phyloP scores from a whole-genome alignment of 1,140 invertebrate genomes.

The Gonioctena quinquepunctata region DNA sequence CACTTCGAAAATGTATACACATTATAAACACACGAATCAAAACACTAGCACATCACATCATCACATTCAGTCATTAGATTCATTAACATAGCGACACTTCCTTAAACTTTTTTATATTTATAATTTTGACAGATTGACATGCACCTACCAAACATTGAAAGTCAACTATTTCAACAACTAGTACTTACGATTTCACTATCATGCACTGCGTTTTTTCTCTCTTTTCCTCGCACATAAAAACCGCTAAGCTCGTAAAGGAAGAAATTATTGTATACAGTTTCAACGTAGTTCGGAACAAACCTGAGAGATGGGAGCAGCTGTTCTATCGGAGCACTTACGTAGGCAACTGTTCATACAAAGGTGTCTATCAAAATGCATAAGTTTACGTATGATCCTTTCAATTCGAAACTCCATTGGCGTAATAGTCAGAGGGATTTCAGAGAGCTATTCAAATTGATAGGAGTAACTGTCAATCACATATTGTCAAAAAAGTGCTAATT shows the following conservation, averaged over 20 bases:
- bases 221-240: neutral
- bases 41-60: slow-evolving; percentile 28
- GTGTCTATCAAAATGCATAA: too few species aligned
- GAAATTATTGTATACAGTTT: neutral
- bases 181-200: slow-evolving; percentile 14
- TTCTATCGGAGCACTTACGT: neutral
- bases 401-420: too few species aligned
- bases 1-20: neutral
- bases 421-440: too few species aligned
- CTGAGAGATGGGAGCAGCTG: neutral
- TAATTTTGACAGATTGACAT: slow-evolving; percentile 34
- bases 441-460: too few species aligned
- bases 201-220: neutral
- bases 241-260: neutral
- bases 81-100: slow-evolving; percentile 3
- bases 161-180: slow-evolving; percentile 32
- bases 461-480: too few species aligned
- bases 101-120: slow-evolving; percentile 4
- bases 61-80: slow-evolving; percentile 10
- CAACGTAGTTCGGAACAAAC: neutral
- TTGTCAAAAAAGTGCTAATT: too few species aligned
- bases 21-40: slow-evolving; percentile 4
- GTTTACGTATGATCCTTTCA: neutral
- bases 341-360: neutral
- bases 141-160: slow-evolving; percentile 32